These are phyloP conservation scores for Periparus ater DNA, from an alignment of 2,797 vertebrate species.

Conservation along the genomic window DNA sequence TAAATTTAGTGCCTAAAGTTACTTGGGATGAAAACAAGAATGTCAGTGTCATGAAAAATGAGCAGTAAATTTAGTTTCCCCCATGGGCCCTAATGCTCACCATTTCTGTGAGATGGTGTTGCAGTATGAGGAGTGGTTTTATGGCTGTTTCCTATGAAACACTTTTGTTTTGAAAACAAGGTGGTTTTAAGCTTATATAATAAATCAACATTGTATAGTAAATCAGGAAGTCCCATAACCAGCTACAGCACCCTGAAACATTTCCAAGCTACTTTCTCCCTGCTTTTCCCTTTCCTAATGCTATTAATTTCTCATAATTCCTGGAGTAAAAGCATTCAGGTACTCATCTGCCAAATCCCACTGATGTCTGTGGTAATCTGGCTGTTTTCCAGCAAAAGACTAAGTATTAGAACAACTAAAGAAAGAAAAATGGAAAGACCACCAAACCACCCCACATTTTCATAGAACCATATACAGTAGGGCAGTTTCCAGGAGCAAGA, in stretches of 20 bases:
- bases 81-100: not conserved
- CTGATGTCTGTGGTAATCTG: not conserved
- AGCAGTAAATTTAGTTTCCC: not conserved
- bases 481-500: not conserved
- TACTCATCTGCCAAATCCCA: slow-evolving; percentile 11
- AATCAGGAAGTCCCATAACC: not conserved
- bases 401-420: not conserved
- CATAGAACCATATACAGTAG: not conserved
- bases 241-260: not conserved
- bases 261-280: not conserved
- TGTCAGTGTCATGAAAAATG: slow-evolving; percentile 2
- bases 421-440: not conserved
- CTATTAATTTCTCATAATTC: not conserved
- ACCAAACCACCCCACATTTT: not conserved
- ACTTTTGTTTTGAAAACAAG: slow-evolving; percentile 23
- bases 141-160: not conserved
- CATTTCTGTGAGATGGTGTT: not conserved
- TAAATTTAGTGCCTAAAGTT: slow-evolving; percentile 1
- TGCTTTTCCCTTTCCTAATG: not conserved
- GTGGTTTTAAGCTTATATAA: not conserved
- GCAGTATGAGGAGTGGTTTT: not conserved
- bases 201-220: not conserved
- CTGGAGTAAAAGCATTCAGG: not conserved
- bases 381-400: not conserved
- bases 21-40: not conserved